Evolutionary conservation across 2,888 invertebrate genomes (phyloP), one percentile per base, ranked within the genome.

Genomic region (Ormia ochracea): DNA sequence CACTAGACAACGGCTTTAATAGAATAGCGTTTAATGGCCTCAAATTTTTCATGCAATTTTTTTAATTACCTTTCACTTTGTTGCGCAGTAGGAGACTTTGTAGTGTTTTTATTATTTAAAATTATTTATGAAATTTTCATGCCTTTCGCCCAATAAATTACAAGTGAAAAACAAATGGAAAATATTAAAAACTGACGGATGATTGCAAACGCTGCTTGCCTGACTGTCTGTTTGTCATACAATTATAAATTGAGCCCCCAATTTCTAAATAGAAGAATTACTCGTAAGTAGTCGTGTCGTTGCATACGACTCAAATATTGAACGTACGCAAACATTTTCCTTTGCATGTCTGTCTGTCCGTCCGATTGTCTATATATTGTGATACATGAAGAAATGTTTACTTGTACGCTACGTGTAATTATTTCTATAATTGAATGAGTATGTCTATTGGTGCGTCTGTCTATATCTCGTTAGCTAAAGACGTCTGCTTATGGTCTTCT

Each of bases 181-280:
- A 87, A 85, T 87, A 88, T 87, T 88, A 86, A 85, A 86, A 85
- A 82, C 84, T 87, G 87, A 88, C 86, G 85, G 86, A 87, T 87
- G 87, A 82, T 81, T 85, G 83, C 83, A 75, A 73, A 69, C 45
- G 45, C 70, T 73, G 65, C 59, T 56, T 69, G 76, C 63, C 23
- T 77, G 76, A 77, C 63, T 75, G 78, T 45, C 56, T 70, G 48
- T 56, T 75, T 79, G 80, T 66, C 76, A 76, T 63, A 72, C 63
- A 43, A 63, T 76, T 80, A 76, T 68, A 80, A 76, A 80, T 80
- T 76, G 68, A 72, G 72, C 72, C 72, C 75, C 80, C 61, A 68
- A 63, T 79, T 76, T 31, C 14, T 54, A 45, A 78, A 68, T 68
- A 28, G 28, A 33, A 66, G 38, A 48, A 59, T 36, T 73, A 14